Evolutionary conservation across 2,797 vertebrate genomes (phyloP).

Genomic region (Poeciliopsis paucimaculata): DNA sequence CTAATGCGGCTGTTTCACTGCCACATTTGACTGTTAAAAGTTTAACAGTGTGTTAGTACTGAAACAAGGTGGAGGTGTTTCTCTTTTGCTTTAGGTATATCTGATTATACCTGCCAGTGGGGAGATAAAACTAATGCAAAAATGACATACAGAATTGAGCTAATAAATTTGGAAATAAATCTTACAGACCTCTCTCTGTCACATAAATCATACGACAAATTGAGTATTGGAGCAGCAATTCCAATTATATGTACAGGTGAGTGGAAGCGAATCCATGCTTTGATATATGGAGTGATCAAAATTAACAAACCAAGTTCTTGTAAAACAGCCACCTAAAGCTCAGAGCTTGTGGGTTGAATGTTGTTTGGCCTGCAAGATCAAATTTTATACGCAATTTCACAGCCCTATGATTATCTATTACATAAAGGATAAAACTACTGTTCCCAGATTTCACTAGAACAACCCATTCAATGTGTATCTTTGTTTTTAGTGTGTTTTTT

Average conservation of each 20-base stretch:
- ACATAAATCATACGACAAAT: not conserved
- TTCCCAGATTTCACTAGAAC: not conserved
- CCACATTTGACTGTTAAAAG: not conserved
- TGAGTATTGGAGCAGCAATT: constrained; percentile 1
- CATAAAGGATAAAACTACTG: not conserved
- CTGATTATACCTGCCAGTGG: not conserved
- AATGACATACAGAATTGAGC: not conserved
- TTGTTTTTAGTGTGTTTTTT: not conserved
- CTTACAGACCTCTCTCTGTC: not conserved
- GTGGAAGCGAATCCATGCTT: not conserved
- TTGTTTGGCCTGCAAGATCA: not conserved
- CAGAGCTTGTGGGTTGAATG: not conserved
- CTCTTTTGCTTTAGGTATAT: not conserved
- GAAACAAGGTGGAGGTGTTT: not conserved
- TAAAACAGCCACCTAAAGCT: not conserved
- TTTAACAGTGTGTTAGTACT: constrained; percentile 10
- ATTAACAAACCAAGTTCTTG: constrained; percentile 2
- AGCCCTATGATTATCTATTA: not conserved
- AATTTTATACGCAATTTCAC: not conserved
- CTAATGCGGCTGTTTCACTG: not conserved
- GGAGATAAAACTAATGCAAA: constrained; percentile 7
- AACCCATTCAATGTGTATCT: not conserved
- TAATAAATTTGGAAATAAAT: constrained; percentile 14
- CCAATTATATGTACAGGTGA: not conserved
- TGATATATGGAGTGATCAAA: constrained; percentile 2